Evolutionary conservation across 2,797 vertebrate genomes (phyloP), one percentile per base, ranked within the genome.

Genomic region (Synaphobranchus kaupii): DNA sequence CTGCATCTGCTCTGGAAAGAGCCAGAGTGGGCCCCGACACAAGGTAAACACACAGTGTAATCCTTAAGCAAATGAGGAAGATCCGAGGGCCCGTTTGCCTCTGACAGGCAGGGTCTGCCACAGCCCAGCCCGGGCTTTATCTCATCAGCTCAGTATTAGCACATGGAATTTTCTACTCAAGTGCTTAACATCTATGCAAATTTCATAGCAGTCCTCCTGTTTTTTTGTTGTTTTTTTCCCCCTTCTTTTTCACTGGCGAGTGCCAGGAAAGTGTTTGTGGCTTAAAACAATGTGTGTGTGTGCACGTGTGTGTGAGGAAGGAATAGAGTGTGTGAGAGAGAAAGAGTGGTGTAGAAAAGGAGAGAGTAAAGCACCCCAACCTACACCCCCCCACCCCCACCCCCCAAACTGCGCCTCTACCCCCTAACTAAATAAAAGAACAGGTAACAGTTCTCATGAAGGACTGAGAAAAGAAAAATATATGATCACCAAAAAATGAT

Each of bases 31-130:
- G 91, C 94, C 39, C n/a, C 91, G 90, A 94, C 93, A 94, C 93
- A 95, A 94, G 93, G 92, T 93, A 95, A 96, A 94, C 92, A 95
- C 56, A 92, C 87, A 92, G 94, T 93, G 94, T 96, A 95, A 96
- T 94, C 94, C 93, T 92, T 93, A 92, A 87, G 89, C 94, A 94
- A 95, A 93, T 93, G 94, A 91, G 89, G 87, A 87, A 87, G 87
- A 89, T 76, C 82, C 87, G 90, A 92, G 91, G 93, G 90, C 91
- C 84, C 88, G 89, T 94, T 91, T 92, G 91, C 94, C 90, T 93
- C 94, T 93, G 93, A 89, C 87, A 89, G 68, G 84, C 63, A 68
- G 39, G 87, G 39, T 87, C 89, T 78, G 86, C 88, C 86, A 86
- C 85, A 85, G 87, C 85, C 90, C 88, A 54, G 89, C 81, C 81